Percentiles rank a stretch among this genome's conserved stretches.
Conservation (phyloP, 2,113 vertebrate genomes). For the Lamprologus tigripictilis region DNA sequence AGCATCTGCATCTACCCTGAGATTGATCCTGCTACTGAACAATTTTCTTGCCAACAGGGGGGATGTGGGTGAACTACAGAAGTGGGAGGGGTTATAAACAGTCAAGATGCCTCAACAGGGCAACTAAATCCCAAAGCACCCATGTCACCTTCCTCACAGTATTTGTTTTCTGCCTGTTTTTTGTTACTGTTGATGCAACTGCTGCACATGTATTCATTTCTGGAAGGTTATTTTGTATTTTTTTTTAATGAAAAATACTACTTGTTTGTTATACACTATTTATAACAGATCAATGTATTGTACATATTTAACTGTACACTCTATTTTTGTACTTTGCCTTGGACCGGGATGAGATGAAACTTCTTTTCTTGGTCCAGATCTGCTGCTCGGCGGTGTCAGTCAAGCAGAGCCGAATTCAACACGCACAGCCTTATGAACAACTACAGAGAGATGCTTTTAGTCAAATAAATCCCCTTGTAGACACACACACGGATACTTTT, state of each 20-base stretch:
- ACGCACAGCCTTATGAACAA: not conserved
- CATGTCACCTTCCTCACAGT: not conserved
- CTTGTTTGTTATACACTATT: constrained; percentile 38
- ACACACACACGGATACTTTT: not conserved
- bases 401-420: not conserved
- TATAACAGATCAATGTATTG: constrained; percentile 23
- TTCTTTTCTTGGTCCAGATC: not conserved
- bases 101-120: not conserved
- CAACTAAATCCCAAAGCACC: not conserved
- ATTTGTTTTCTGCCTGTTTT: not conserved
- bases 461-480: not conserved
- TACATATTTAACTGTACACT: constrained; percentile 25
- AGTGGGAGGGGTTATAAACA: not conserved
- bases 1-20: not conserved
- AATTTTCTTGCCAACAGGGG: not conserved
- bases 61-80: not conserved
- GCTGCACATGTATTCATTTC: constrained; percentile 14
- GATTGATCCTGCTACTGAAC: constrained; percentile 14
- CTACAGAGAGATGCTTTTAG: not conserved
- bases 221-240: not conserved
- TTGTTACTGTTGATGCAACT: not conserved
- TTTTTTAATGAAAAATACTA: not conserved
- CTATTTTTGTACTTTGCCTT: constrained; percentile 52
- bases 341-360: not conserved
- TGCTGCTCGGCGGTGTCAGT: not conserved